phyloP scores from a whole-genome alignment of 35 echinoderm and acorn worm genomes.

The Amphiura filiformis region DNA sequence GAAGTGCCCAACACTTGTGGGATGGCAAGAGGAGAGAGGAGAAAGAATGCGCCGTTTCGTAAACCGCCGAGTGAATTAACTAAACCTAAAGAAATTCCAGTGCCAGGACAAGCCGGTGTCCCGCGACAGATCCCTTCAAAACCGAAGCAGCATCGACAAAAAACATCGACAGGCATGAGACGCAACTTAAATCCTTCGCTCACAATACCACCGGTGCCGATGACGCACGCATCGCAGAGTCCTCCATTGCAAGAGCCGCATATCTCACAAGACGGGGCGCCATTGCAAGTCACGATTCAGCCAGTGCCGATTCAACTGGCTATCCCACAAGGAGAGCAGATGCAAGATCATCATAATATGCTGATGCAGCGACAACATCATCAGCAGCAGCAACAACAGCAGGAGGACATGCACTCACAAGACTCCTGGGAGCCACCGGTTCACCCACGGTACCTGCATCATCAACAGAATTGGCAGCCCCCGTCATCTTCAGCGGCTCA shows the following conservation, averaged over 20 bases:
- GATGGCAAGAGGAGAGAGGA: background rate
- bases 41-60: background rate
- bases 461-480: background rate
- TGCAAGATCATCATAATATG: background rate
- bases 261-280: background rate
- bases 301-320: background rate
- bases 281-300: background rate
- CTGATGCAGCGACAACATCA: background rate
- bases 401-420: background rate
- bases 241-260: background rate
- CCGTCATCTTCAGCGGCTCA: too few species aligned
- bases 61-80: background rate
- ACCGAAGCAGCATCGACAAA: background rate
- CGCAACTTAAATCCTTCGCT: background rate
- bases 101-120: background rate
- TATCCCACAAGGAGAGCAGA: background rate
- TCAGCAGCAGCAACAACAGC: background rate
- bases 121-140: background rate
- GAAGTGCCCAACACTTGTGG: background rate
- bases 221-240: background rate
- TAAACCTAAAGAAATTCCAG: background rate
- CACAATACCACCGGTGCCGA: background rate
- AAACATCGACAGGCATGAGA: background rate
- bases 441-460: background rate
- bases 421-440: background rate